Conservation (phyloP, 1,140 invertebrate species). For the Eumeta japonica region DNA sequence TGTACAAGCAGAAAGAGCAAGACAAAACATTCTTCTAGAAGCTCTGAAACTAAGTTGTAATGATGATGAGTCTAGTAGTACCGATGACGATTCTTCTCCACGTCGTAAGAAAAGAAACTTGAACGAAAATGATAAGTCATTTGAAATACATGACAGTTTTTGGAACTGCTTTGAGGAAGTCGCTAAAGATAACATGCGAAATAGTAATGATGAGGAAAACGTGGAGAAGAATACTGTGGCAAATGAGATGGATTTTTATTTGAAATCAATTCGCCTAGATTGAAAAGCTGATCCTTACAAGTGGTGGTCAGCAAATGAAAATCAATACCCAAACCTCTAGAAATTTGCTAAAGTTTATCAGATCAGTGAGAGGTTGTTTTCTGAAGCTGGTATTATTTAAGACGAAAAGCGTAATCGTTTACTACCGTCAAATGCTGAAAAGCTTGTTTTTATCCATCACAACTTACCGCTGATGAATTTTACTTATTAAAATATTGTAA, state of each 20-base stretch:
- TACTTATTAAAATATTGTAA: too few species aligned
- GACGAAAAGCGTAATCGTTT: too few species aligned
- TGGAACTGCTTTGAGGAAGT: too few species aligned
- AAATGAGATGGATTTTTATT: conserved; percentile 24
- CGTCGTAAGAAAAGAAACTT: conserved; percentile 20
- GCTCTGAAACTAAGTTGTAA: conserved; percentile 16
- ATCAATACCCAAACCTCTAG: conserved; percentile 17
- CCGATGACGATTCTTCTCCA: conserved; percentile 20
- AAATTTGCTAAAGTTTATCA: conserved; percentile 20
- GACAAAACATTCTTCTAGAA: conserved; percentile 23
- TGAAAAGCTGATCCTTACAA: conserved; percentile 20
- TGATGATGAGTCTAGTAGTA: conserved; percentile 18
- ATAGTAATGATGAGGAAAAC: conserved; percentile 18
- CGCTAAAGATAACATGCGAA: conserved; percentile 19
- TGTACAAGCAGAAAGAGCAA: conserved; percentile 22
- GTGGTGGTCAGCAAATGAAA: conserved; percentile 18
- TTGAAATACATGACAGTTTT: conserved; percentile 27
- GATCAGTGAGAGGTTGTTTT: too few species aligned
- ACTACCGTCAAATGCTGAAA: too few species aligned
- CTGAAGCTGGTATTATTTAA: too few species aligned
- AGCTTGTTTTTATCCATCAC: too few species aligned
- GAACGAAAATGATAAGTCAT: conserved; percentile 21
- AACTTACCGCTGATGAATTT: too few species aligned
- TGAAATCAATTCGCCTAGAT: conserved; percentile 20
- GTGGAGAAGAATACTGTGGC: conserved; percentile 22